Percentiles rank a stretch among this genome's conserved stretches.
Evolutionary conservation across 2,797 vertebrate species (phyloP).

Genomic region (Chaetodon trifasciatus): DNA sequence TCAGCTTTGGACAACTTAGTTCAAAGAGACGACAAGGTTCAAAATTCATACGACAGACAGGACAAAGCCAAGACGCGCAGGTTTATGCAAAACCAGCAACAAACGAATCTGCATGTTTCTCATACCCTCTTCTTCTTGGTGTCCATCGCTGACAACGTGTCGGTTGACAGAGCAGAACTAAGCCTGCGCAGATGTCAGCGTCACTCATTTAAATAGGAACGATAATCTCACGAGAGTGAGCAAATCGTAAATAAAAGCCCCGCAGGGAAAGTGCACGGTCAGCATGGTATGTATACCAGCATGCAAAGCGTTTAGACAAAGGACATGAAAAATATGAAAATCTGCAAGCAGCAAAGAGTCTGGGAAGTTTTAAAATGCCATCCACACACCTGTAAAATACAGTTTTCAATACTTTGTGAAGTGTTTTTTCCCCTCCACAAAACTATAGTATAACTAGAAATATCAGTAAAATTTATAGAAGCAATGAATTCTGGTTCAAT

Average conservation of each 20-base stretch:
- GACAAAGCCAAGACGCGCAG: too few relatives aligned
- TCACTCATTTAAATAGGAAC: background rate
- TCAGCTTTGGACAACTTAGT: background rate
- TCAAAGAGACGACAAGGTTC: background rate
- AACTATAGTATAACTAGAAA: too few relatives aligned
- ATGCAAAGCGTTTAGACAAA: background rate
- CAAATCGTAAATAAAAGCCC: background rate
- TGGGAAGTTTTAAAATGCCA: too few relatives aligned
- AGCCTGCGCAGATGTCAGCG: too few relatives aligned
- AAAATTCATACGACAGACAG: background rate
- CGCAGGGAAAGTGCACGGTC: too few relatives aligned
- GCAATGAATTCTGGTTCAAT: too few relatives aligned
- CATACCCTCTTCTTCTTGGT: constrained; percentile 35
- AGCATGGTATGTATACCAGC: background rate
- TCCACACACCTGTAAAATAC: too few relatives aligned
- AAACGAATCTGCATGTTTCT: background rate
- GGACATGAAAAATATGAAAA: background rate
- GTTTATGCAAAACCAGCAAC: background rate
- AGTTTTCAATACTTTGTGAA: too few relatives aligned
- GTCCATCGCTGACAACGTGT: constrained; percentile 15
- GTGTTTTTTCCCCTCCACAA: too few relatives aligned
- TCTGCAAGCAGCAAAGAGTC: too few relatives aligned
- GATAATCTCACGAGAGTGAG: constrained; percentile 20
- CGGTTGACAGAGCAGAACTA: background rate
- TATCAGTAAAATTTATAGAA: too few relatives aligned